Conservation (phyloP, 2,888 invertebrate species). For the Melieria picta region DNA sequence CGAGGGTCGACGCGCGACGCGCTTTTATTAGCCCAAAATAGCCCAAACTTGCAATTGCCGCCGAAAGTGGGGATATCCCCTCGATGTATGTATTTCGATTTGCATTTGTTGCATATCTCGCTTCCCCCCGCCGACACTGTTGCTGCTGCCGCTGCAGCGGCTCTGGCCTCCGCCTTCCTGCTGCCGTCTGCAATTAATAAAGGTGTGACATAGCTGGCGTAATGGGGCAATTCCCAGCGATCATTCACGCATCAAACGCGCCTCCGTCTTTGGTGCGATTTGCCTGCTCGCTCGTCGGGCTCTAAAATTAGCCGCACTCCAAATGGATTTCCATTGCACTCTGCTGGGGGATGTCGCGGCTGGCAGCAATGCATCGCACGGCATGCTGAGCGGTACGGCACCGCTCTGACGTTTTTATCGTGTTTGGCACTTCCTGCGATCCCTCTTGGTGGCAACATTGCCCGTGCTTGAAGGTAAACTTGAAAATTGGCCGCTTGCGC, state of each 20-base stretch:
- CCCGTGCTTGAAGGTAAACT: background rate
- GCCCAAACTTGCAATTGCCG: too few species aligned
- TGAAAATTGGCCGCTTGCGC: background rate
- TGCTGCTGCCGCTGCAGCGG: too few species aligned
- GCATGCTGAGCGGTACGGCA: too few species aligned
- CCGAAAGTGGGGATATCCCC: too few species aligned
- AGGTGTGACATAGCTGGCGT: constrained; percentile 32
- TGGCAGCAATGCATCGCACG: background rate
- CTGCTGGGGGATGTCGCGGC: background rate
- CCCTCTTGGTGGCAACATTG: background rate
- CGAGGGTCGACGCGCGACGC: too few species aligned
- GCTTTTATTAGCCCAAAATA: too few species aligned
- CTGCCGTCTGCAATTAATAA: constrained; percentile 25
- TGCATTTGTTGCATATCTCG: too few species aligned
- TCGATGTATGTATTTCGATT: too few species aligned
- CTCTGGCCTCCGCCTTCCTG: background rate
- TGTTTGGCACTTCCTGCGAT: constrained; percentile 23
- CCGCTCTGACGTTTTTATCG: background rate
- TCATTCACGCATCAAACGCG: constrained; percentile 27
- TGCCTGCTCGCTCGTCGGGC: too few species aligned
- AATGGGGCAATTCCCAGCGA: constrained; percentile 11
- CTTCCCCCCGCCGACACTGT: too few species aligned
- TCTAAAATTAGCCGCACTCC: background rate
- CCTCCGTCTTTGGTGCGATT: too few species aligned
- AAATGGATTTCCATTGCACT: constrained; percentile 14